Conservation (phyloP, 2,113 vertebrate species). For the Uria aalge region DNA sequence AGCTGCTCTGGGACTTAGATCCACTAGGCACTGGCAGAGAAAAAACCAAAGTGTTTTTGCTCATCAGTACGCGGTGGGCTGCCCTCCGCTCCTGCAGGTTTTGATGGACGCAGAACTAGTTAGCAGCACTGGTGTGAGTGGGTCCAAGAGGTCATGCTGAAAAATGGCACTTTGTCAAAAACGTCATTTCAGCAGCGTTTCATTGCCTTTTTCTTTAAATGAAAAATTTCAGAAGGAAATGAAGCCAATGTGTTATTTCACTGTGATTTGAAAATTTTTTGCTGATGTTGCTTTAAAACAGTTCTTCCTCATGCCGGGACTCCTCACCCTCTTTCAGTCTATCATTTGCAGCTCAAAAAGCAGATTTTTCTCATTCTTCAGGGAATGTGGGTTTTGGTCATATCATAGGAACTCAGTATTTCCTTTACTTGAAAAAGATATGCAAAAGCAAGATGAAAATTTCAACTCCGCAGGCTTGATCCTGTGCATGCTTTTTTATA, state of each 20-base stretch:
- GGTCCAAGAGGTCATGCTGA: slow-evolving; percentile 40
- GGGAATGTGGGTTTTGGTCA: neutral
- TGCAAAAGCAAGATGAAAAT: neutral
- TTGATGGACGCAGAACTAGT: slow-evolving; percentile 38
- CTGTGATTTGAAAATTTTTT: neutral
- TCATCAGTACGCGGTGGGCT: neutral
- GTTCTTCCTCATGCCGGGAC: neutral
- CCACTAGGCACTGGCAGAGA: fast-evolving
- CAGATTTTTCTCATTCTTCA: neutral
- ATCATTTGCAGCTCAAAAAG: neutral
- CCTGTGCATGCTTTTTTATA: neutral
- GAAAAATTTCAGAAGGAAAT: slow-evolving; percentile 50
- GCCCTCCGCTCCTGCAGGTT: neutral
- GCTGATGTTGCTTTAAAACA: neutral
- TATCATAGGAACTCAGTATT: neutral
- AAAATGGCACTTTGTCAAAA: slow-evolving; percentile 63
- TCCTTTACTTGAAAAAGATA: neutral
- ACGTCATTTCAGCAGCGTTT: slow-evolving; percentile 31
- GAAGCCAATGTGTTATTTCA: neutral
- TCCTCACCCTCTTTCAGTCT: neutral
- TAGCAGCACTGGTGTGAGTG: slow-evolving; percentile 47
- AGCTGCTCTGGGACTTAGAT: neutral
- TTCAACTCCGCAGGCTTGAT: neutral
- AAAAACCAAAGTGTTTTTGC: neutral
- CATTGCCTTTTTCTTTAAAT: slow-evolving; percentile 40